Conservation (phyloP, 2,113 vertebrate species). For the Laterallus jamaicensis region DNA sequence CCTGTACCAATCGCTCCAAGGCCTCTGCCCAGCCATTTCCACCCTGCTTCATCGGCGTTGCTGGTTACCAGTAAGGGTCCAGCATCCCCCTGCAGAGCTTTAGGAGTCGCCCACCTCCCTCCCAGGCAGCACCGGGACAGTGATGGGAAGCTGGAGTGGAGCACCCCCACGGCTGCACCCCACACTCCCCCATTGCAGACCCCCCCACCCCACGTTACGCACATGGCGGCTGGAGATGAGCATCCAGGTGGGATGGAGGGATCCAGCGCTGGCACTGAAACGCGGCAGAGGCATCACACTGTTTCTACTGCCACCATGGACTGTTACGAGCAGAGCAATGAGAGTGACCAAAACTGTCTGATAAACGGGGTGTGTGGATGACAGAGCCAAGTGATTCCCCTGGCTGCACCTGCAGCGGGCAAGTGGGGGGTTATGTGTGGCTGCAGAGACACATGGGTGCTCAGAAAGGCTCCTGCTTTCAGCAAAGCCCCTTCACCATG, state of each 20-base stretch:
- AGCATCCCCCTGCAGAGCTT: background rate
- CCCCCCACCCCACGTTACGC: accelerated
- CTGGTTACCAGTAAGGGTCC: background rate
- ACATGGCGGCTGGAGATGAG: accelerated
- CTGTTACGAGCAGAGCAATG: accelerated
- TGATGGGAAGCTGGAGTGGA: accelerated
- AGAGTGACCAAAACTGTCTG: accelerated
- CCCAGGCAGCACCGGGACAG: background rate
- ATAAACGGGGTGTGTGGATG: accelerated
- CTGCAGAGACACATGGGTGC: background rate
- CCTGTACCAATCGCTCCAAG: accelerated
- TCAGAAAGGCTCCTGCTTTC: background rate
- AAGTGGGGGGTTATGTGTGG: background rate
- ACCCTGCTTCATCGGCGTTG: background rate
- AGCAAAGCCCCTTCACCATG: background rate
- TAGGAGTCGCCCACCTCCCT: background rate
- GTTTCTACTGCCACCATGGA: background rate
- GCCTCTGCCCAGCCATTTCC: background rate
- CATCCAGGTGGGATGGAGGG: background rate
- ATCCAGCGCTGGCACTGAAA: accelerated
- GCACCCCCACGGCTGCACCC: background rate
- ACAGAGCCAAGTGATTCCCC: background rate
- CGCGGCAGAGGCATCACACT: accelerated
- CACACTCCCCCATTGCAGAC: accelerated
- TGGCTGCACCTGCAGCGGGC: accelerated